phyloP scores from a whole-genome alignment of 2,888 invertebrate genomes.

The Clepsis dumicolana region DNA sequence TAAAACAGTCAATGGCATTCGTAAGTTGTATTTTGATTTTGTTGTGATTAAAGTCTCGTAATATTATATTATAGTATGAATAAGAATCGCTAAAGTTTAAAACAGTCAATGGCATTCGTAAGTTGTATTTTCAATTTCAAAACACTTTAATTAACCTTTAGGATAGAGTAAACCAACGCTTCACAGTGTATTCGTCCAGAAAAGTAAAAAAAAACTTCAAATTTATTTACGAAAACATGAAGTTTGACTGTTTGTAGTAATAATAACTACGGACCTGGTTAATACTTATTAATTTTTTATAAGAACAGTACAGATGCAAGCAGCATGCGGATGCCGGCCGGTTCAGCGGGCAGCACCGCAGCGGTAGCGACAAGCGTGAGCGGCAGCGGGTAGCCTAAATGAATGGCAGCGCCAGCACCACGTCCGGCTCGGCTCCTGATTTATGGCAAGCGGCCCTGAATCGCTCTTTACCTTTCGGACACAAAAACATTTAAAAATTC shows the following conservation, averaged over 20 bases:
- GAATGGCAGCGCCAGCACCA: neutral
- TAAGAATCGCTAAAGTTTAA: too few species aligned
- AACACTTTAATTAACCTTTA: too few species aligned
- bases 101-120: too few species aligned
- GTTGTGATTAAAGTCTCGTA: too few species aligned
- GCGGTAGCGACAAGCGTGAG: neutral
- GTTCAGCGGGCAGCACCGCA: neutral
- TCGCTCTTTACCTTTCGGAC: constrained; percentile 47
- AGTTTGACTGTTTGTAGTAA: neutral
- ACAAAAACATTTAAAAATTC: constrained; percentile 63
- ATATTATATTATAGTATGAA: too few species aligned
- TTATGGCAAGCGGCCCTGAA: constrained; percentile 56
- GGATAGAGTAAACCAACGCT: too few species aligned
- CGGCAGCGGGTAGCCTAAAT: neutral
- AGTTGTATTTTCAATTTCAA: too few species aligned
- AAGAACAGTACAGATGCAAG: neutral
- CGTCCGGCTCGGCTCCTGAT: constrained; percentile 51
- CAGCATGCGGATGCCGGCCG: neutral
- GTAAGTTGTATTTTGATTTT: too few species aligned
- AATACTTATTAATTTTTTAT: neutral
- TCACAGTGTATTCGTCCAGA: too few species aligned
- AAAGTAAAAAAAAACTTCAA: too few species aligned
- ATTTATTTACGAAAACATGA: too few species aligned
- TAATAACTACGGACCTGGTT: neutral
- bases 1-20: too few species aligned